Evolutionary conservation across 2,113 vertebrate genomes (phyloP).

Genomic region (Centropus unirufus): DNA sequence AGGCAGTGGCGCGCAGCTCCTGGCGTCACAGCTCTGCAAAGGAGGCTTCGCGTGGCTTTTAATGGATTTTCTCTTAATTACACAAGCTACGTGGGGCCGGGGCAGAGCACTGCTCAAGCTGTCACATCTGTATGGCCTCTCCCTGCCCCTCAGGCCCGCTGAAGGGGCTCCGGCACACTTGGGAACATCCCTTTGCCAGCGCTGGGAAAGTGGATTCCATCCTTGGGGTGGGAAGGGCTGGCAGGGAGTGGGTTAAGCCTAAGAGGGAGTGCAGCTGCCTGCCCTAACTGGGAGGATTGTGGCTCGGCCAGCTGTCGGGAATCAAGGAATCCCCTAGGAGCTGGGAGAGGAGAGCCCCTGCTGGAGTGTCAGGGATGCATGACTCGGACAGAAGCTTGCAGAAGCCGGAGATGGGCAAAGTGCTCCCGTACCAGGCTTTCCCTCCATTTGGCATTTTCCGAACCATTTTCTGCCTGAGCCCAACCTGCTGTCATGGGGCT

Average conservation of each 20-base stretch:
- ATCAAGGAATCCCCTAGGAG: neutral
- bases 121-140: neutral
- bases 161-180: neutral
- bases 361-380: neutral
- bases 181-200: accelerated
- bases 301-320: neutral
- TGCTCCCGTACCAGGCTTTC: neutral
- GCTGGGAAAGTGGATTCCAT: accelerated
- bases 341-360: neutral
- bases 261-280: neutral
- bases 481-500: neutral
- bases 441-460: neutral
- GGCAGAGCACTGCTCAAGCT: neutral
- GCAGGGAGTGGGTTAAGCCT: neutral
- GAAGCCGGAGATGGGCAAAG: neutral
- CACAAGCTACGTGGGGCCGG: accelerated
- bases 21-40: neutral
- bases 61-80: neutral
- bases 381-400: neutral
- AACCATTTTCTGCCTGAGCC: neutral
- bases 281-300: constrained; percentile 4
- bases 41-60: neutral
- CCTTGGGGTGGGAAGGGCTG: neutral
- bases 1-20: accelerated
- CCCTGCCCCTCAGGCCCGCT: accelerated